Percentiles rank a stretch among this genome's conserved stretches.
These are phyloP conservation scores for Streptopelia turtur DNA, from an alignment of 2,797 vertebrate genomes.

Conservation along the genomic window DNA sequence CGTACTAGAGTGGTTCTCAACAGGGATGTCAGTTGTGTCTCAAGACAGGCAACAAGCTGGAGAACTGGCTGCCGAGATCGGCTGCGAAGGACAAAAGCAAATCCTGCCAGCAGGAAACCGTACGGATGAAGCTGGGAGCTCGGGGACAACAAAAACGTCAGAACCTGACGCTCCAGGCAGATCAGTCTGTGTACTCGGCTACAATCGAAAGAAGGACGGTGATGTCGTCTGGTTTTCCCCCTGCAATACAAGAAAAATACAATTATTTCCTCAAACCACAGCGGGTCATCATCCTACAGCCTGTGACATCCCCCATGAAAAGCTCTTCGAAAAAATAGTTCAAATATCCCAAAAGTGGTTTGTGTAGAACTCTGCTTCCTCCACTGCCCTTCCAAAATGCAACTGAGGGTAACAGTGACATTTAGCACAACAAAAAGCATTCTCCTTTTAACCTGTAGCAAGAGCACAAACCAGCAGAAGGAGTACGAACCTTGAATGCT, in stretches of 20 bases:
- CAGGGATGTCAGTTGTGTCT: slow-evolving; percentile 52
- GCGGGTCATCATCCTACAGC: fast-evolving
- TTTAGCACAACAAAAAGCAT: background rate
- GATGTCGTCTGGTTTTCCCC: slow-evolving; percentile 99
- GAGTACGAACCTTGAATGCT: background rate
- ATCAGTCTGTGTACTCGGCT: slow-evolving; percentile 97
- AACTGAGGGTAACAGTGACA: background rate
- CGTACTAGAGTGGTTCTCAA: slow-evolving; percentile 75
- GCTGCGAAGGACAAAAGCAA: slow-evolving; percentile 63
- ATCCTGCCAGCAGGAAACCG: slow-evolving; percentile 85
- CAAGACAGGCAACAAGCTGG: slow-evolving; percentile 55
- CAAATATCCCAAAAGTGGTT: background rate
- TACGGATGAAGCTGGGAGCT: slow-evolving; percentile 32
- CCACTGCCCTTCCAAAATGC: background rate
- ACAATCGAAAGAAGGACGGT: slow-evolving; percentile 98
- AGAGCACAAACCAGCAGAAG: background rate
- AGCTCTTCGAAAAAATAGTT: background rate
- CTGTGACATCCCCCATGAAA: fast-evolving
- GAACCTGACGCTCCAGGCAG: background rate
- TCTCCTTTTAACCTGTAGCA: background rate
- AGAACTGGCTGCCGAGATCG: slow-evolving; percentile 68
- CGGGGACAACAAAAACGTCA: background rate
- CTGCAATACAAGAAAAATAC: slow-evolving; percentile 71
- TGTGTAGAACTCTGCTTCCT: background rate
- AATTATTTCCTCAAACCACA: background rate